Conservation (phyloP, 2,888 invertebrate species). For the Calephelis perditalis region DNA sequence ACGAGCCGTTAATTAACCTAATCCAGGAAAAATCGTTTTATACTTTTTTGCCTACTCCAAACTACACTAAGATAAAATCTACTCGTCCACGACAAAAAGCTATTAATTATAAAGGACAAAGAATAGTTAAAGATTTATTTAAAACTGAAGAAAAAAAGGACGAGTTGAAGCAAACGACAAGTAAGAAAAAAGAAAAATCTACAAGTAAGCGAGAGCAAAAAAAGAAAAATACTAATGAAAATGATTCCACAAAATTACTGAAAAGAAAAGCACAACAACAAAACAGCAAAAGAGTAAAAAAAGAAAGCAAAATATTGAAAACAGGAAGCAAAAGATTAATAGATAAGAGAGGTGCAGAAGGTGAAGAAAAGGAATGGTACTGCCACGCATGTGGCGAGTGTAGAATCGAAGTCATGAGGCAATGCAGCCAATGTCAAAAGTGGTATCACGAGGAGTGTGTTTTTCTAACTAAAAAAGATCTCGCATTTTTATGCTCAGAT, state of each 20-base stretch:
- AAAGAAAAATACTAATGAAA: too few relatives aligned
- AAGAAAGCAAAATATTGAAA: too few relatives aligned
- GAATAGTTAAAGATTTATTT: constrained; percentile 31
- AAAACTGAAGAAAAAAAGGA: constrained; percentile 30
- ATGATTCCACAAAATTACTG: too few relatives aligned
- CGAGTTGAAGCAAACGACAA: constrained; percentile 25
- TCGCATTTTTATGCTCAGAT: constrained; percentile 29
- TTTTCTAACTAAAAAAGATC: constrained; percentile 25
- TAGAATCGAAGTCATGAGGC: constrained; percentile 29
- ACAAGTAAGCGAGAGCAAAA: too few relatives aligned
- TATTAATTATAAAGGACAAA: constrained; percentile 31
- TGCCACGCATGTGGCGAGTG: constrained; percentile 15
- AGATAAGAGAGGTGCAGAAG: too few relatives aligned
- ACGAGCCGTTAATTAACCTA: constrained; percentile 1
- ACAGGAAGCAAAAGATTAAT: too few relatives aligned
- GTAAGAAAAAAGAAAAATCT: constrained; percentile 26
- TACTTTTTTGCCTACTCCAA: constrained; percentile 11
- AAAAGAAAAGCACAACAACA: too few relatives aligned
- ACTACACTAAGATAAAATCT: constrained; percentile 30
- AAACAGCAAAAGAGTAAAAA: too few relatives aligned
- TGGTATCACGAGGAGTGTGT: constrained; percentile 24
- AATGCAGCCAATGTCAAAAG: constrained; percentile 29
- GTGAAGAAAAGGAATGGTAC: constrained; percentile 26
- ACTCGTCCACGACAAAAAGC: constrained; percentile 27
- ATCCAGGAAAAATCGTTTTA: too few relatives aligned